phyloP scores from a whole-genome alignment of 2,113 vertebrate genomes.

The Tachuris rubrigastra region DNA sequence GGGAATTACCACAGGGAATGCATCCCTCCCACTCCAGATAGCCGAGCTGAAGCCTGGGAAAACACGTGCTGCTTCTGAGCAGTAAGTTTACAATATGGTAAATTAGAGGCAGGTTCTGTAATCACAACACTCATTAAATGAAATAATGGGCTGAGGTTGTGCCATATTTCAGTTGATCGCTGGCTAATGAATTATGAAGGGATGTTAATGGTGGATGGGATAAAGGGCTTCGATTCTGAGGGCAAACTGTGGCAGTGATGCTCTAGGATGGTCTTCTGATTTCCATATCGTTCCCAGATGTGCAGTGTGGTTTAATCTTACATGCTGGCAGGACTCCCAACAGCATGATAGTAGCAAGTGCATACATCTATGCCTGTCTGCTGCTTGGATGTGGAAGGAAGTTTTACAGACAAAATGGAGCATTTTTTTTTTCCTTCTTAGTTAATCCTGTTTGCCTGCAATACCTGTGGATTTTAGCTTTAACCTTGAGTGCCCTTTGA shows the following conservation, averaged over 20 bases:
- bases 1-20: not conserved
- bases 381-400: not conserved
- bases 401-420: not conserved
- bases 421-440: not conserved
- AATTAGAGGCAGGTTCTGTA: not conserved
- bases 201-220: not conserved
- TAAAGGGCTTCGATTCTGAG: not conserved
- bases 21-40: not conserved
- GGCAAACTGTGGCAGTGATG: constrained; percentile 2
- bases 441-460: not conserved
- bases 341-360: constrained; percentile 10
- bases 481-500: not conserved
- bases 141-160: not conserved
- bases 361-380: not conserved
- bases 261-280: not conserved
- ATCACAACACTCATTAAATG: not conserved
- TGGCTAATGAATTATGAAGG: not conserved
- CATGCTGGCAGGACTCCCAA: not conserved
- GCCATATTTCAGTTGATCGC: not conserved
- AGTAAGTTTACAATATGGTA: not conserved
- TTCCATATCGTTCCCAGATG: too few relatives aligned
- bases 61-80: not conserved
- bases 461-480: not conserved
- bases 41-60: constrained; percentile 9
- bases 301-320: not conserved